Evolutionary conservation across 1,140 invertebrate species (phyloP), one percentile per base, ranked within the genome.

Genomic region (Hycleus phaleratus): DNA sequence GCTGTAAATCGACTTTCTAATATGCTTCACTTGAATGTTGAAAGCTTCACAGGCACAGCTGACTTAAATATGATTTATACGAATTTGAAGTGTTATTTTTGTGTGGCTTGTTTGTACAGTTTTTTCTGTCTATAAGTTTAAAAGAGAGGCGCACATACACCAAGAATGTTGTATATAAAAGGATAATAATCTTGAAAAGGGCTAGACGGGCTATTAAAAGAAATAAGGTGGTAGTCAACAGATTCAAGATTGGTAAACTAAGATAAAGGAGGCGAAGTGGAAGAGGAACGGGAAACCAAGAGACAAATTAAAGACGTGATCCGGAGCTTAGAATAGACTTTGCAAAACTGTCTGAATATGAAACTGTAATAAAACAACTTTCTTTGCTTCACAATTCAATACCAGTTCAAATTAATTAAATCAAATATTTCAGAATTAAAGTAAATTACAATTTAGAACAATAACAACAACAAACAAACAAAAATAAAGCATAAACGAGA

Each of bases 41-140:
- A 65, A 65, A 65, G 64, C 61, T 65, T 58, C 7, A 51, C 62
- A 60, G 48, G 56, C 56, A 63, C 64, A 66, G 64, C 64, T 66
- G 64, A 66, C 61, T 63, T 56, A 53, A 62, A 63, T 63, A 66
- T 66, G 64, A 66, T 66, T 66, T 66, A 66, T 63, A 50, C 44
- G 44, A 53, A 60, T 43, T 49, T 46, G 58, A 32, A 39, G 56
- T 59, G 61, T 63, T 66, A 63, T 66, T 66, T 66, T 66, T 59
- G 63, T 58, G 46, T 49, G 53, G n/a, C 49, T 59, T 63, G 32
- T 32, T 32, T 32, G 7, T 18, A 12, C 7, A 32, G 32, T 32
- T 32, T 32, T 32, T 32, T 32, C 7, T 32, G 4, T 7, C 32
- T 7, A 4, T 18, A 18, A 18, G 18, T 18, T 18, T 18, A 18